Evolutionary conservation across 2,797 vertebrate species (phyloP), one percentile per base, ranked within the genome.

Genomic region (Rhadinocentrus ornatus): DNA sequence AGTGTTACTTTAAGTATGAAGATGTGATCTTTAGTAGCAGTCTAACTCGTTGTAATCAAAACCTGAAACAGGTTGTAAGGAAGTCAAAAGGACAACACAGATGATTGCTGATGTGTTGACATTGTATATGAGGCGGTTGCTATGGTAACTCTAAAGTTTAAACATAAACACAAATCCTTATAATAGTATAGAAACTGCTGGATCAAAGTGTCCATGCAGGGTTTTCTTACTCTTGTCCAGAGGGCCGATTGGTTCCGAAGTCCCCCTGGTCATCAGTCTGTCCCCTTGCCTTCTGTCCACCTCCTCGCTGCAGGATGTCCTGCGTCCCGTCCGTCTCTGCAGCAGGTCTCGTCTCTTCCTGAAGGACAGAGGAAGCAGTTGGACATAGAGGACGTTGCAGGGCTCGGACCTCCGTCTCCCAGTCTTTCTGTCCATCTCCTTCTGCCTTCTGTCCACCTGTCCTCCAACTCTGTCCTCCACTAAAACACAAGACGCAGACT

Each of bases 191-290:
- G 15, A 41, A 46, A n/a, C 18, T 46, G n/a, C 41, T 24, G 48
- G 3, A 22, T 22, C 34, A 9, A 20, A 15, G 24, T 37, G 11
- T 60, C 27, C 11, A 16, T 44, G 29, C n/a, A 20, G 6, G 54
- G 4, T n/a, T 46, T 16, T 18, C 78, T 89, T 13, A 84, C 86
- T 94, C 82, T 95, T 46, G 94, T 95, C 95, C 46, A 93, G 86
- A 92, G 92, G 84, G 15, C 94, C 89, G 22, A 77, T 92, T 67
- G 96, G 95, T 66, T 96, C 95, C 0, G 95, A 96, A 75, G 91
- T 95, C 48, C 93, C 90, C 66, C 95, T 90, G 80, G 24, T 72
- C 66, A 67, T 54, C 24, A 12, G 59, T 56, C 66, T 10, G 29
- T 70, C 57, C 12, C 16, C 57, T 10, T 7, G 39, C 13, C 39